Conservation (phyloP, 2,113 vertebrate genomes). For the Neotragus moschatus region DNA sequence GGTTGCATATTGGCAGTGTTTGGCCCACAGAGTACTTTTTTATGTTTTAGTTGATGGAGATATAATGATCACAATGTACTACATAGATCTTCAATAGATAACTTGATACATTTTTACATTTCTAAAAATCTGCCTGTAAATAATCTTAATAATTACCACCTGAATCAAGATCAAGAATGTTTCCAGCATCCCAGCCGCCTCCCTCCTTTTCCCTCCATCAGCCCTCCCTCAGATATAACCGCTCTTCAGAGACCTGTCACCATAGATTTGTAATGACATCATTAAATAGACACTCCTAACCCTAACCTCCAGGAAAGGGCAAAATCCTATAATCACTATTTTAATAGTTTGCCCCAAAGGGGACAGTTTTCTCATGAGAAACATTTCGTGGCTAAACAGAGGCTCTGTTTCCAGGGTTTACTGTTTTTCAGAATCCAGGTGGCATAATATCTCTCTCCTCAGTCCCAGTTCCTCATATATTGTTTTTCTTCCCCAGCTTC, state of each 20-base stretch:
- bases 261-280: not conserved
- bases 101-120: not conserved
- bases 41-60: not conserved
- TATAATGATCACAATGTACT: not conserved
- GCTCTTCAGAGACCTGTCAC: not conserved
- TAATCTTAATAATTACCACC: not conserved
- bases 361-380: not conserved
- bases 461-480: not conserved
- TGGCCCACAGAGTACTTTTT: not conserved
- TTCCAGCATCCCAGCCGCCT: not conserved
- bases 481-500: not conserved
- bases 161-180: not conserved
- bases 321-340: not conserved
- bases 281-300: not conserved
- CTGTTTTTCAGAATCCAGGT: not conserved
- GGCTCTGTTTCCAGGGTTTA: not conserved
- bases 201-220: not conserved
- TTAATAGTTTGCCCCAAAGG: not conserved
- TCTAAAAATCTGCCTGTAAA: not conserved
- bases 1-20: not conserved
- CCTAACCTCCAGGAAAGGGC: not conserved
- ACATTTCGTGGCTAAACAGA: not conserved
- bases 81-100: not conserved
- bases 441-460: not conserved
- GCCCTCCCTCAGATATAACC: not conserved